Conservation (phyloP, 2,113 vertebrate genomes). For the Suricata suricatta region DNA sequence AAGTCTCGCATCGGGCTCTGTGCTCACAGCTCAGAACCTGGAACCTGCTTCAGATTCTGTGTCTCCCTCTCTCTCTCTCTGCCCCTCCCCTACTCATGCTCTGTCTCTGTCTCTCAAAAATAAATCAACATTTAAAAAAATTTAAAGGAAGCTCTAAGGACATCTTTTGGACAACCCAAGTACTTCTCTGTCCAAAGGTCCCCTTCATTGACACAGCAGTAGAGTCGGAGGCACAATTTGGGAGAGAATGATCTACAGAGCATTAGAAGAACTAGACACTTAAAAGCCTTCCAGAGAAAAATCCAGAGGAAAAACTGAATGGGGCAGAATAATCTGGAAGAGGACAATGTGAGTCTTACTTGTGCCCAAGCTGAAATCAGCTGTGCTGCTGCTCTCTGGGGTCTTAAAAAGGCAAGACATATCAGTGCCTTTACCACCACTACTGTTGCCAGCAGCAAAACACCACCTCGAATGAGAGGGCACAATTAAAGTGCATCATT, state of each 20-base stretch:
- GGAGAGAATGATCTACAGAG: not conserved
- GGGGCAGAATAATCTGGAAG: not conserved
- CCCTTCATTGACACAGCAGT: not conserved
- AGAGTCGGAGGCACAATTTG: not conserved
- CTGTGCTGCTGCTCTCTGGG: not conserved
- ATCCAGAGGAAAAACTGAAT: not conserved
- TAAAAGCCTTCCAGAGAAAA: not conserved
- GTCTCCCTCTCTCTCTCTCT: too few relatives aligned
- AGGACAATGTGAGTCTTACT: fast-evolving
- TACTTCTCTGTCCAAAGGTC: not conserved
- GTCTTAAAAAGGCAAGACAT: not conserved
- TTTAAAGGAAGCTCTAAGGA: not conserved
- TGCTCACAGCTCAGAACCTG: too few relatives aligned
- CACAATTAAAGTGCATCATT: not conserved
- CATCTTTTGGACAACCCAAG: not conserved
- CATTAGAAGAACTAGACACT: not conserved
- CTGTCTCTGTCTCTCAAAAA: too few relatives aligned
- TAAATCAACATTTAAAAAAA: too few relatives aligned
- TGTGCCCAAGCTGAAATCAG: too few relatives aligned
- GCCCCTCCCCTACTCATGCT: too few relatives aligned
- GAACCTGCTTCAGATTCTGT: too few relatives aligned
- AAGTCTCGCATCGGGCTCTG: too few relatives aligned
- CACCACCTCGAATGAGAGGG: fast-evolving
- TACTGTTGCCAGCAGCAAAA: not conserved
- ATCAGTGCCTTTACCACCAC: not conserved